phyloP scores from a whole-genome alignment of 2,888 invertebrate genomes.

The Acrocyrtus sp. region DNA sequence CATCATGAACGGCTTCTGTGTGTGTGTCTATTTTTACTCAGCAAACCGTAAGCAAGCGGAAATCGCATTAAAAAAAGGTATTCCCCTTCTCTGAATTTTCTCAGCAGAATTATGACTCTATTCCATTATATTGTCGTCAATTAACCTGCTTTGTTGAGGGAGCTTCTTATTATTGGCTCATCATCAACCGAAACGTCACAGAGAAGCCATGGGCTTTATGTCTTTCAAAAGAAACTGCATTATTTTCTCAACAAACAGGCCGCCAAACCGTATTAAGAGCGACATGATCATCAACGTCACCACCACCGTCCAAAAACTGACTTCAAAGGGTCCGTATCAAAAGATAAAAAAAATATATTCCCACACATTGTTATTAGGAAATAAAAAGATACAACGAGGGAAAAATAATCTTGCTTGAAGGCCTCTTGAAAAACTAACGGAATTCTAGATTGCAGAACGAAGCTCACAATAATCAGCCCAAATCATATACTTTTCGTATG shows the following conservation, averaged over 20 bases:
- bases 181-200: no score
- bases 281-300: slow-evolving; percentile 34
- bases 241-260: slow-evolving; percentile 29
- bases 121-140: slow-evolving; percentile 33
- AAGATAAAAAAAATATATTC: no score
- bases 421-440: slow-evolving; percentile 41
- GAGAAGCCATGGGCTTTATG: slow-evolving; percentile 15
- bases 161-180: no score
- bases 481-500: no score
- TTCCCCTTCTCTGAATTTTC: no score
- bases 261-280: slow-evolving; percentile 40
- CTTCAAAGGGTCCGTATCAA: slow-evolving; percentile 49
- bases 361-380: slow-evolving; percentile 42
- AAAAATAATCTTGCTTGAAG: slow-evolving; percentile 10
- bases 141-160: slow-evolving; percentile 44
- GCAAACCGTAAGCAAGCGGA: no score
- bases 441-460: slow-evolving; percentile 33
- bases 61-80: no score
- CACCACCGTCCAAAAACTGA: slow-evolving; percentile 1
- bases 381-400: background rate
- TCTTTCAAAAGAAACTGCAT: slow-evolving; percentile 16
- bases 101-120: no score
- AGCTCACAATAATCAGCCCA: no score
- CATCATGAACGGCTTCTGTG: no score
- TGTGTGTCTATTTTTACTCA: no score